Evolutionary conservation across 2,888 invertebrate species (phyloP).

Genomic region (Danaus chrysippus): DNA sequence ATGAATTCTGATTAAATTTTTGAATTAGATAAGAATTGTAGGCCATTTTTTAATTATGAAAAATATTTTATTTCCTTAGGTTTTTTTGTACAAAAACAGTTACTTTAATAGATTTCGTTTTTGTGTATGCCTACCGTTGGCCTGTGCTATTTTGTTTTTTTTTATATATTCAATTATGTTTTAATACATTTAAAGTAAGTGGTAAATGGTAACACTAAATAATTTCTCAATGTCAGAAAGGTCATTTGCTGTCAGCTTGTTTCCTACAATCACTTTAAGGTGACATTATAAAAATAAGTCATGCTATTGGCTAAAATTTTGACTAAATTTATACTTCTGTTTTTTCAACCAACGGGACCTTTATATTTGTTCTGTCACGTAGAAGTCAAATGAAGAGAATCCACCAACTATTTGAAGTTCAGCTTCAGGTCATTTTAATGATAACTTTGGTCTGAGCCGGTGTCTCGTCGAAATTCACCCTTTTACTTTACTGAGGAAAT

Average conservation of each 20-base stretch:
- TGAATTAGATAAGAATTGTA: no score
- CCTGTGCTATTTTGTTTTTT: no score
- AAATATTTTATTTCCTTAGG: no score
- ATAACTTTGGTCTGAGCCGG: background rate
- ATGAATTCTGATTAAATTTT: no score
- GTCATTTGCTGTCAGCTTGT: constrained; percentile 36
- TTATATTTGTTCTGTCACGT: background rate
- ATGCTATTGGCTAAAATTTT: constrained; percentile 30
- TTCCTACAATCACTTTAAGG: constrained; percentile 17
- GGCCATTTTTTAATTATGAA: no score
- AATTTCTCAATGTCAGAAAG: constrained; percentile 44
- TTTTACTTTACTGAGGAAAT: background rate
- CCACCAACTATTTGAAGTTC: background rate
- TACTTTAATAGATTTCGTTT: no score
- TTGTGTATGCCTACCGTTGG: no score
- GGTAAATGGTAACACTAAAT: constrained; percentile 6
- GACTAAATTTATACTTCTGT: background rate
- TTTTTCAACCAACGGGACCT: background rate
- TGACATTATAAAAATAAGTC: background rate
- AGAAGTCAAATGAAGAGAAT: background rate
- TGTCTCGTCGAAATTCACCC: background rate
- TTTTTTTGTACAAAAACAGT: no score
- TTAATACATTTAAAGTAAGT: background rate
- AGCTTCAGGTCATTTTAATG: constrained; percentile 3
- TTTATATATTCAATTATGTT: no score